phyloP scores from a whole-genome alignment of 1,140 invertebrate genomes.

The Bombyx mori region ASM3026992v2 NC_085107.1:8343001-8343500 shows the following conservation, averaged over 20 bases:
- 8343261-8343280: not conserved
- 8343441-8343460: not conserved
- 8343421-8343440: not conserved
- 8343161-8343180: not conserved
- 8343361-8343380: not conserved
- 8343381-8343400: not conserved
- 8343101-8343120: not conserved
- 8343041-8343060: too few relatives aligned
- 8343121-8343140: not conserved
- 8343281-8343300: not conserved
- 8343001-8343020: too few relatives aligned
- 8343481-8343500: not conserved
- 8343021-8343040: too few relatives aligned
- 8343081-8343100: not conserved
- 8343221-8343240: slow-evolving; percentile 1
- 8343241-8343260: not conserved
- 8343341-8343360: too few relatives aligned
- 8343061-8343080: too few relatives aligned
- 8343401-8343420: not conserved
- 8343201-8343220: not conserved
- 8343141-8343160: not conserved
- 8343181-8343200: not conserved
- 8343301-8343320: not conserved
- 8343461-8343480: not conserved
- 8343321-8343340: too few relatives aligned